phyloP scores from a whole-genome alignment of 1,140 invertebrate genomes.

The Mizuhopecten yessoensis region DNA sequence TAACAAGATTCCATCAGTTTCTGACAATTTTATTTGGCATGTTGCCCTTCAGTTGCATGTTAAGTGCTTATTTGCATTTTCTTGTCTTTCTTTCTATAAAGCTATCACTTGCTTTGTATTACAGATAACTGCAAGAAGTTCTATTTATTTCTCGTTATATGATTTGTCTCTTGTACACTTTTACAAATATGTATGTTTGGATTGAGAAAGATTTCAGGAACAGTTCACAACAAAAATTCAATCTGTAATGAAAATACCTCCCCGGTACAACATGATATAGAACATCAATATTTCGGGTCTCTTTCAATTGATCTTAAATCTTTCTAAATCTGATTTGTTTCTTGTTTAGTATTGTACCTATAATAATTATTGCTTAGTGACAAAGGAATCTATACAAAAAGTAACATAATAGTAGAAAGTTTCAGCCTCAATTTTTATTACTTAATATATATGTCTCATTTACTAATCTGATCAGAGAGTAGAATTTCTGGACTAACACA shows the following conservation, averaged over 20 bases:
- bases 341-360: background rate
- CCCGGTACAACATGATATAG: background rate
- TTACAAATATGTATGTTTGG: background rate
- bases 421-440: too few species aligned
- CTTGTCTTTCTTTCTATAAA: background rate
- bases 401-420: too few species aligned
- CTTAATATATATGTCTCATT: background rate
- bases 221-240: too few species aligned
- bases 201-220: too few species aligned
- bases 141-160: background rate
- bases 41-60: background rate
- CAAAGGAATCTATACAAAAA: too few species aligned
- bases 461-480: background rate
- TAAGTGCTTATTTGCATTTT: background rate
- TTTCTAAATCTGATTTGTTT: background rate
- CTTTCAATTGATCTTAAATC: background rate
- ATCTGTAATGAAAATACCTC: too few species aligned
- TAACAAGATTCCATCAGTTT: too few species aligned
- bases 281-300: background rate
- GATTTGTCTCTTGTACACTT: background rate
- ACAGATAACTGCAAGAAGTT: background rate
- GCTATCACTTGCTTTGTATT: background rate
- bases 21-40: too few species aligned
- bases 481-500: constrained; percentile 1
- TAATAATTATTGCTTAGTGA: too few species aligned